Base-by-base conservation (phyloP, 2,113 vertebrate species). In the Phrynosoma platyrhinos region DNA sequence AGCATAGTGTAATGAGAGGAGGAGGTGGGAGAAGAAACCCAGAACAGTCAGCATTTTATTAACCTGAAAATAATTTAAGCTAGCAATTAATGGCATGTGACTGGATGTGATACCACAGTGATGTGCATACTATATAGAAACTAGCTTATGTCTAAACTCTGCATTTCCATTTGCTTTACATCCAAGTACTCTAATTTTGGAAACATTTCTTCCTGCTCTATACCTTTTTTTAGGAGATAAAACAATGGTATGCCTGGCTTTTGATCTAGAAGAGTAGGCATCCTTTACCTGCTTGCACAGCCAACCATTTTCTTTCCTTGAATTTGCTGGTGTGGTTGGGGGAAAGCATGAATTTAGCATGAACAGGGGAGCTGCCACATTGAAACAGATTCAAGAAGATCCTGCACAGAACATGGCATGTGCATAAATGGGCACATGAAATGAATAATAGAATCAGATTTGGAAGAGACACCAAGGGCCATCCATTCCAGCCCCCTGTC, bases 141-240 rank as follows among this genome's bases (percentile, higher is more conserved):
- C 64, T 84, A 62, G 77, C 88, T 86, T 84, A 23, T 23, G 71
- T 42, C 83, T 81, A 32, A 91, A 55, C 4, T 58, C 89, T 47
- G 42, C 42, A 47, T 47, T 75, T 77, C 27, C 8, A 83, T 90
- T 91, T 90, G 83, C 32, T 81, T 81, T 40, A 87, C 10, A 0
- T 84, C 87, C 82, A 40, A 79, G 82, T 58, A 80, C 0, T 2
- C 4, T 91, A 10, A 42, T 81, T 87, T 88, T 40, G 87, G 79
- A 64, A 79, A 9, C 1, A 47, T 79, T 80, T 91, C 82, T 64
- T 79, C 68, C 42, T 88, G 47, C 10, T 53, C 74, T 5, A 2
- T 69, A 77, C 89, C 77, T 86, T 86, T 55, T 23, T 89, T 78
- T 32, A 25, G 62, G 64, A 86, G 62, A 86, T 68, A 86, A 88